Conservation (phyloP, 1,140 invertebrate species). For the Hycleus cichorii region DNA sequence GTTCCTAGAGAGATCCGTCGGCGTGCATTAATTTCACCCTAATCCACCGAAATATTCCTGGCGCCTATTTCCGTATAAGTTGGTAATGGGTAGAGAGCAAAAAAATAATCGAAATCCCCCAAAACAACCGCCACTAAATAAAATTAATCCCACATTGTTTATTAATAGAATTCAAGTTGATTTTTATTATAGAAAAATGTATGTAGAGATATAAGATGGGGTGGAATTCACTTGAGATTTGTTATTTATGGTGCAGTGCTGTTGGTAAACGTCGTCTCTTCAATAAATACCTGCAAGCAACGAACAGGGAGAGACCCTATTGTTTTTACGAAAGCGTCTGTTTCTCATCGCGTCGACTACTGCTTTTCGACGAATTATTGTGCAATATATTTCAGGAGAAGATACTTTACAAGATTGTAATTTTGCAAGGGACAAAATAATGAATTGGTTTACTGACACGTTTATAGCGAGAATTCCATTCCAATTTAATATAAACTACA, state of each 20-base stretch:
- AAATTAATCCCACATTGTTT: slow-evolving; percentile 10
- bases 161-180: slow-evolving; percentile 16
- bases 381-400: slow-evolving; percentile 14
- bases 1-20: slow-evolving; percentile 6
- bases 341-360: background rate
- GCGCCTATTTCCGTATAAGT: background rate
- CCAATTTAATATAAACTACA: no score
- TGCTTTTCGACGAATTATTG: slow-evolving; percentile 14
- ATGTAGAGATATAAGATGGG: no score
- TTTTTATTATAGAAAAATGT: slow-evolving; percentile 13
- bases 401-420: slow-evolving; percentile 14
- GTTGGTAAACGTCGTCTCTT: slow-evolving; percentile 7
- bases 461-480: background rate
- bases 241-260: slow-evolving; percentile 11
- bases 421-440: slow-evolving; percentile 3
- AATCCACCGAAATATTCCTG: slow-evolving; percentile 12
- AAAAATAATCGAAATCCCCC: no score
- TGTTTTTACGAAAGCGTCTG: slow-evolving; percentile 6
- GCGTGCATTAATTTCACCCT: slow-evolving; percentile 13
- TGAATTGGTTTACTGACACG: slow-evolving; percentile 11
- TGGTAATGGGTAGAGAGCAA: no score
- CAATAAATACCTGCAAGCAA: slow-evolving; percentile 11
- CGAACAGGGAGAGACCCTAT: background rate
- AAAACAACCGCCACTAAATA: slow-evolving; percentile 9
- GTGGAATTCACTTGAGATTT: slow-evolving; percentile 1